phyloP scores from a whole-genome alignment of 92 coral and sea anemone genomes.

The Parazoanthus darwini region DNA sequence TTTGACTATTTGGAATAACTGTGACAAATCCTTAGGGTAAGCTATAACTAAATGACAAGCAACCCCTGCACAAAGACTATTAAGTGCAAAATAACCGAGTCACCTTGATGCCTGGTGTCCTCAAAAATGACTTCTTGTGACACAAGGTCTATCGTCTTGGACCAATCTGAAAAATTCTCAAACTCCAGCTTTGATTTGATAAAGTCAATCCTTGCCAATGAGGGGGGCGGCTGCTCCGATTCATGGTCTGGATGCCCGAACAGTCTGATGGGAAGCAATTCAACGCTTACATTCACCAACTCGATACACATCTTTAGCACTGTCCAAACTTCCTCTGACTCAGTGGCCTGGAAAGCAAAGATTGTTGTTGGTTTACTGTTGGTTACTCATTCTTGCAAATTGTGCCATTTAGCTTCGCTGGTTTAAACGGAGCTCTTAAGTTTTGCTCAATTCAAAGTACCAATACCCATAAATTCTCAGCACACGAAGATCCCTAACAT shows the following conservation, averaged over 20 bases:
- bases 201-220: conserved; percentile 94
- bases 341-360: conserved; percentile 67
- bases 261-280: conserved; percentile 80
- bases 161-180: conserved; percentile 97
- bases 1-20: neutral
- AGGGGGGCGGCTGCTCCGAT: conserved; percentile 57
- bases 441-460: too few species aligned
- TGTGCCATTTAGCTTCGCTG: too few species aligned
- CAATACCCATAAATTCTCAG: too few species aligned
- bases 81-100: neutral
- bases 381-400: too few species aligned
- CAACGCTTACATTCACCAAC: conserved; percentile 90
- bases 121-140: conserved; percentile 94
- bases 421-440: neutral
- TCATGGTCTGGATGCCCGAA: conserved; percentile 76
- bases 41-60: neutral
- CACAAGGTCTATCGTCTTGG: conserved; percentile 91
- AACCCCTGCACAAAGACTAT: neutral
- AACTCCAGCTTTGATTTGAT: conserved; percentile 91
- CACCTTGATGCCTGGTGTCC: conserved; percentile 90
- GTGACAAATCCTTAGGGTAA: neutral
- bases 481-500: too few species aligned
- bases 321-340: conserved; percentile 89
- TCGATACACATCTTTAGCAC: conserved; percentile 84
- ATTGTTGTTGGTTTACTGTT: neutral